phyloP scores from a whole-genome alignment of 2,113 vertebrate genomes.

The Tenrec ecaudatus region DNA sequence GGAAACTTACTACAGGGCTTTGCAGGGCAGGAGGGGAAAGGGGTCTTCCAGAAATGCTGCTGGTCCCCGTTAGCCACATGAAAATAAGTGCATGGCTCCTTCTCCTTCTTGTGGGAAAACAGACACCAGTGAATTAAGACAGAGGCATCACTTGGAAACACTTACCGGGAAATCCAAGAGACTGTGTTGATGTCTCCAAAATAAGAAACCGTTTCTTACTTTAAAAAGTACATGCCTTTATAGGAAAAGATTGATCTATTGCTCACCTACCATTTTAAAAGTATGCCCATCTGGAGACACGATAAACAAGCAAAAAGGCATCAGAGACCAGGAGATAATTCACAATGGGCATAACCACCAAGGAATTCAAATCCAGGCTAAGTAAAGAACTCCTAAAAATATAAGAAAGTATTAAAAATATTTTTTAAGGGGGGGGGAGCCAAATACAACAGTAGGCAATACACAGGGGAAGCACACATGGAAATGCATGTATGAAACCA shows the following conservation, averaged over 20 bases:
- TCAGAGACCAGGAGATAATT: not conserved
- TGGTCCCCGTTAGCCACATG: too few relatives aligned
- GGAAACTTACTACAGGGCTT: not conserved
- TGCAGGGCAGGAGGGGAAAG: not conserved
- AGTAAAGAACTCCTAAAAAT: not conserved
- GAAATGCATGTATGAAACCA: not conserved
- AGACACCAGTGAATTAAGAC: not conserved
- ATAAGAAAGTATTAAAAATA: not conserved
- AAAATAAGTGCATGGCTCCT: not conserved
- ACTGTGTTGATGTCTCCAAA: not conserved
- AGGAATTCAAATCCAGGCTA: not conserved
- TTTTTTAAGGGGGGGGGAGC: not conserved
- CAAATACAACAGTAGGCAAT: not conserved
- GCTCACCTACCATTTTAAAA: not conserved
- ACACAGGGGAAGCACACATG: not conserved
- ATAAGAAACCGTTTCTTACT: not conserved
- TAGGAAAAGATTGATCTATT: not conserved
- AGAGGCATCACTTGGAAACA: not conserved
- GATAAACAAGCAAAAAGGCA: not conserved
- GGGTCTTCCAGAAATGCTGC: accelerated
- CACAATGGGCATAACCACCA: not conserved
- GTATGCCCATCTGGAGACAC: not conserved
- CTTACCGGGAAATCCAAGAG: not conserved
- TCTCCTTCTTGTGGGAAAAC: not conserved
- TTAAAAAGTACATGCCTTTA: not conserved